Conservation (phyloP, 2,113 vertebrate species). For the Galemys pyrenaicus region DNA sequence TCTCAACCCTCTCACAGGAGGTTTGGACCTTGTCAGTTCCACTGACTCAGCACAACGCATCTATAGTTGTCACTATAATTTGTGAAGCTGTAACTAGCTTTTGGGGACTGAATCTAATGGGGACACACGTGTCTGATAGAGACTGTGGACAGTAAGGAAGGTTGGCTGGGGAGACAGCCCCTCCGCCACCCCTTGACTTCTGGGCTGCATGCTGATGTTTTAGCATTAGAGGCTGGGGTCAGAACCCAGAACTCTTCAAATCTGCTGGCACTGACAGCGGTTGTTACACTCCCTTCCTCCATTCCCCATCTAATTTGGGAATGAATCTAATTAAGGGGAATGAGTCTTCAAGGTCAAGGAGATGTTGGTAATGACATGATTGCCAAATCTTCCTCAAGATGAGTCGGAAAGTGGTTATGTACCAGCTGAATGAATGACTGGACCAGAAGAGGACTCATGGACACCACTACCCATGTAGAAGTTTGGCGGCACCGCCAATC, state of each 20-base stretch:
- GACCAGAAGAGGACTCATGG: not conserved
- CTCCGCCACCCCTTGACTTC: not conserved
- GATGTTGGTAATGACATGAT: not conserved
- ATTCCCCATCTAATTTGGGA: not conserved
- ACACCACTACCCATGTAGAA: no score
- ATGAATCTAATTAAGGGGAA: not conserved
- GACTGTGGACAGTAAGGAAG: not conserved
- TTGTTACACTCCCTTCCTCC: not conserved
- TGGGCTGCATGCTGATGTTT: not conserved
- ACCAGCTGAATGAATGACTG: not conserved
- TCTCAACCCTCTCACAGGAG: not conserved
- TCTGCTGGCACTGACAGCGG: not conserved
- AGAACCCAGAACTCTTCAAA: not conserved
- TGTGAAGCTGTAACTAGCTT: not conserved
- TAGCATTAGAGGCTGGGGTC: not conserved
- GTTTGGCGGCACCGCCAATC: not conserved
- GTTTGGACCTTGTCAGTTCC: not conserved
- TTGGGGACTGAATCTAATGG: not conserved
- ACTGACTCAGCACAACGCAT: conserved; percentile 1
- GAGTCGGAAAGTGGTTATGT: not conserved
- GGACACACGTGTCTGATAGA: not conserved
- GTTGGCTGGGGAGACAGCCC: not conserved
- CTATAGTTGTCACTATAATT: conserved; percentile 38
- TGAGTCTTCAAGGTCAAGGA: conserved; percentile 7
- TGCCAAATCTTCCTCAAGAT: not conserved